Evolutionary conservation across 2,888 invertebrate genomes (phyloP).

Genomic region (Mylabris sibirica): DNA sequence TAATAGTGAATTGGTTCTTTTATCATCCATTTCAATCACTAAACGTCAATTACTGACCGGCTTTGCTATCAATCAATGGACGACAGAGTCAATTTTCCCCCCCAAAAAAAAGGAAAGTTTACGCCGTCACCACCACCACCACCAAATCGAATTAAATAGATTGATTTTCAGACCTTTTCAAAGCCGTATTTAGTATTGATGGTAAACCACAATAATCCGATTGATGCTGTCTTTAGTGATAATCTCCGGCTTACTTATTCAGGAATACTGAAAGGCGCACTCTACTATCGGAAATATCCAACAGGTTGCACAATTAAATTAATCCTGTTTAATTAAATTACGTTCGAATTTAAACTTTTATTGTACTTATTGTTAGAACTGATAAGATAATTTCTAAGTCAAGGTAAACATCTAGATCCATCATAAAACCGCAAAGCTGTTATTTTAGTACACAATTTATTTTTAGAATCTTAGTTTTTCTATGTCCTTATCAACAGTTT

Average conservation of each 20-base stretch:
- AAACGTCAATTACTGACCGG: neutral
- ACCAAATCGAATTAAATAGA: neutral
- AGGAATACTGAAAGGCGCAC: too few relatives aligned
- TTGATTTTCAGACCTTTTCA: neutral
- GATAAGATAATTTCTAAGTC: conserved; percentile 31
- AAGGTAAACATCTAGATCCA: conserved; percentile 29
- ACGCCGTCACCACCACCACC: neutral
- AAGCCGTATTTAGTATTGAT: neutral
- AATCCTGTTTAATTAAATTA: neutral
- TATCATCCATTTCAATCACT: neutral
- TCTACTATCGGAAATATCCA: too few relatives aligned
- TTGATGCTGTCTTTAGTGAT: neutral
- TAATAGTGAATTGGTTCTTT: neutral
- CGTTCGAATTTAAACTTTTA: conserved; percentile 20
- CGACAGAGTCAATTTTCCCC: neutral
- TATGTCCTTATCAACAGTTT: neutral
- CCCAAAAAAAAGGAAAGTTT: neutral
- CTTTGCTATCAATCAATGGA: neutral
- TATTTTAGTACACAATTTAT: conserved; percentile 1
- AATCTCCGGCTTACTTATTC: too few relatives aligned
- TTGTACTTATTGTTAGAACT: conserved; percentile 15
- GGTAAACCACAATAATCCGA: neutral
- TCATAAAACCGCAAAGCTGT: neutral
- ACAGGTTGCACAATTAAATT: conserved; percentile 18
- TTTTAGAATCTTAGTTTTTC: neutral